Evolutionary conservation across 1,140 invertebrate species (phyloP).

Genomic region (Hyposmocoma kahamanoa): DNA sequence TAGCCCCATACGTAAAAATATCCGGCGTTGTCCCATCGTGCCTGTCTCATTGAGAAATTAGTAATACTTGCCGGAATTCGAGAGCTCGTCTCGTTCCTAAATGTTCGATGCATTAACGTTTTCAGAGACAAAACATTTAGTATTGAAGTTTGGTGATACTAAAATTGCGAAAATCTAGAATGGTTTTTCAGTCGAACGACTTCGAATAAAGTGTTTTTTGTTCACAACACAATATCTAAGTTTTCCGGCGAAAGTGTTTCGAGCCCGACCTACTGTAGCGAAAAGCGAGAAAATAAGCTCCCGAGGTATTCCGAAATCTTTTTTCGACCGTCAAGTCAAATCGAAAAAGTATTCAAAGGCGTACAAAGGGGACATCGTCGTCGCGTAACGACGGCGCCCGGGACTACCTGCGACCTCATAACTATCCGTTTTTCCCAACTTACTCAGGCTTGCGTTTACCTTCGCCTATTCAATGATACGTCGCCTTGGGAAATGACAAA

Average conservation of each 20-base stretch:
- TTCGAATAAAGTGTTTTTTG: too few species aligned
- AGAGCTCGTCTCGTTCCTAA: too few species aligned
- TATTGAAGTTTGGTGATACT: too few species aligned
- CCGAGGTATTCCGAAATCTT: background rate
- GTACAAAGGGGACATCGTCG: background rate
- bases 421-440: constrained; percentile 19
- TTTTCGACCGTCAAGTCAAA: constrained; percentile 20
- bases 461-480: constrained; percentile 24
- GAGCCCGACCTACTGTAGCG: background rate
- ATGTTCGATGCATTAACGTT: too few species aligned
- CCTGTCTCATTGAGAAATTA: too few species aligned
- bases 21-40: too few species aligned
- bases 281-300: background rate
- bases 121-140: too few species aligned
- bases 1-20: too few species aligned
- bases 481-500: constrained; percentile 26
- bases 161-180: too few species aligned
- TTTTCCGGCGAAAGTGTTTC: background rate
- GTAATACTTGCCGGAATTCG: too few species aligned
- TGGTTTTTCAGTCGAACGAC: too few species aligned
- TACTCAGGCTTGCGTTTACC: constrained; percentile 10
- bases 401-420: constrained; percentile 20
- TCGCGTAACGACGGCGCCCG: background rate
- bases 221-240: too few species aligned
- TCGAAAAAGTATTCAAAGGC: constrained; percentile 23